Percentiles rank a stretch among this genome's conserved stretches.
These are phyloP conservation scores for Heliconius ismenius DNA, from an alignment of 2,888 invertebrate genomes.

Conservation along the genomic window DNA sequence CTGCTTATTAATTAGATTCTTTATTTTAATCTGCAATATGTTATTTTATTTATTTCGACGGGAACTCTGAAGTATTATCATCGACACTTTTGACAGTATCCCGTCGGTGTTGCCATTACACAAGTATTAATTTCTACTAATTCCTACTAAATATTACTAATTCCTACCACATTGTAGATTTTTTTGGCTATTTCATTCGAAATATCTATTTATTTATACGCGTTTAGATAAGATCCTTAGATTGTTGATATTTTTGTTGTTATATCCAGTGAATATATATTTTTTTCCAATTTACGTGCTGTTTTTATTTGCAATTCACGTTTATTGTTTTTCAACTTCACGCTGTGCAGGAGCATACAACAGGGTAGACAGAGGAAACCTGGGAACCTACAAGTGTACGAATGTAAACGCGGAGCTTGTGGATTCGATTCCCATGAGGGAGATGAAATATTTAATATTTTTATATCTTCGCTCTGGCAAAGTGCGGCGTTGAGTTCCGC, in stretches of 20 bases:
- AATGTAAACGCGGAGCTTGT: no score
- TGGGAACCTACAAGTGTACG: no score
- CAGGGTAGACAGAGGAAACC: background rate
- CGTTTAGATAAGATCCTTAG: slow-evolving; percentile 52
- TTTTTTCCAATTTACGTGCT: slow-evolving; percentile 58
- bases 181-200: slow-evolving; percentile 30
- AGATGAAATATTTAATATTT: no score
- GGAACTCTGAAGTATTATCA: slow-evolving; percentile 52
- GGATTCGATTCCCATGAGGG: no score
- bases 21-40: slow-evolving; percentile 21
- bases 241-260: slow-evolving; percentile 66
- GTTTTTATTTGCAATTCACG: slow-evolving; percentile 46
- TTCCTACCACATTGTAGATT: slow-evolving; percentile 26
- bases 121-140: slow-evolving; percentile 44
- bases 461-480: no score
- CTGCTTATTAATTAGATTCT: slow-evolving; percentile 7
- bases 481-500: no score
- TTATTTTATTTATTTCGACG: slow-evolving; percentile 31
- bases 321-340: no score
- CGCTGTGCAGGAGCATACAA: background rate
- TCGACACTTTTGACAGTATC: slow-evolving; percentile 51
- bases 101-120: slow-evolving; percentile 48
- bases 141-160: background rate
- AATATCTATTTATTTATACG: slow-evolving; percentile 38
- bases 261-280: slow-evolving; percentile 68